Conservation (phyloP, 2,888 invertebrate genomes). For the Chydorus sphaericus region DNA sequence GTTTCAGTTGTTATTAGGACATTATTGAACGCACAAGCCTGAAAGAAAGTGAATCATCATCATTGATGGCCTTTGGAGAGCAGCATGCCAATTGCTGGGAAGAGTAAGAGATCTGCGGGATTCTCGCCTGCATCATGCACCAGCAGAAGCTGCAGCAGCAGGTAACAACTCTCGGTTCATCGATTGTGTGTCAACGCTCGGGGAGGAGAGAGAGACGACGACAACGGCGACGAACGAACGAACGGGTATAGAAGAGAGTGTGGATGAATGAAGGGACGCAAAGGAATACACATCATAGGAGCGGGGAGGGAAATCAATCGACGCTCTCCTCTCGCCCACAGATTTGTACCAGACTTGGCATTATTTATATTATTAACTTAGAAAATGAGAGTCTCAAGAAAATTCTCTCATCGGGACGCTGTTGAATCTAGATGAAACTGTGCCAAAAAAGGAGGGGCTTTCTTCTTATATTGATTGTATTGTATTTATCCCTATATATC, state of each 20-base stretch:
- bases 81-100: no score
- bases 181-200: constrained; percentile 5
- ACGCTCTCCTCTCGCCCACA: not conserved
- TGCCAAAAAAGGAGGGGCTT: constrained; percentile 3
- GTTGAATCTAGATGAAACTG: constrained; percentile 1
- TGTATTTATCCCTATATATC: no score
- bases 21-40: no score
- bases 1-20: no score
- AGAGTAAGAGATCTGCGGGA: no score
- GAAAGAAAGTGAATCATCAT: no score
- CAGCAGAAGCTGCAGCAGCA: not conserved
- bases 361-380: not conserved
- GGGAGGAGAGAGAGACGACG: not conserved
- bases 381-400: not conserved
- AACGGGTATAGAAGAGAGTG: not conserved
- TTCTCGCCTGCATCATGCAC: no score
- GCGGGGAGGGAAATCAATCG: not conserved
- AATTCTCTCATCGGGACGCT: constrained; percentile 4
- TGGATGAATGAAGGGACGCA: not conserved
- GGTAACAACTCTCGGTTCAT: not conserved
- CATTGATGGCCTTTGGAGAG: no score
- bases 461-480: no score
- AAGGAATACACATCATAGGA: no score
- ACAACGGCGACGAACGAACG: not conserved
- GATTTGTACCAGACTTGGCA: not conserved